Evolutionary conservation across 2,113 vertebrate genomes (phyloP), one percentile per base, ranked within the genome.

Genomic region (Nerophis ophidion): DNA sequence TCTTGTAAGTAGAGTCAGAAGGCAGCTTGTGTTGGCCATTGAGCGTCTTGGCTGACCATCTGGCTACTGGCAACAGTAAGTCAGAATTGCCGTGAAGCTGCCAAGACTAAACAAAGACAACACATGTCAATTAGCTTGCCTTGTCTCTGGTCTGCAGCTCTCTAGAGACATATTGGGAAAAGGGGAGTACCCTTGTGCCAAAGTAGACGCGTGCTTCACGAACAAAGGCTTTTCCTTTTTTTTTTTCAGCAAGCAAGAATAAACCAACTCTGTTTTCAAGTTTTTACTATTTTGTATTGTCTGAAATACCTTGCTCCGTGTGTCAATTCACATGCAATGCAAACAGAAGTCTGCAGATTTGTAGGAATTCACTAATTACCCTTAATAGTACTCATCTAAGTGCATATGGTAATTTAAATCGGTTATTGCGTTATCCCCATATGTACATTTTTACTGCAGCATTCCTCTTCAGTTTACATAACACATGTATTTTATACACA

Each of bases 81-180:
- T 74, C 65, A 76, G 72, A 51, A 26, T 61, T 57, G 49, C 70
- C 66, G 73, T 36, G 14, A 52, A 63, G 34, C 65, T 81, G 82
- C 71, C 85, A 75, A 71, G 58, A 70, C 72, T 57, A 87, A 87
- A 88, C 81, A 85, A 87, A 85, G 83, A 65, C 70, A 44, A 58
- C 71, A 51, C 68, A 76, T 55, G 63, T 80, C 84, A 86, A 86
- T 89, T 89, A 86, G 83, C 72, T 68, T 12, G 56, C 70, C 64
- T 68, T 63, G 76, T 74, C 77, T 72, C 76, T 33, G 62, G 74
- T 75, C 75, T 60, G 68, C 64, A 52, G 61, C 68, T 74, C 70
- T 65, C 71, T 8, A 71, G 73, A 60, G 60, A 12, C 50, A 3
- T 42, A 47, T 45, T 61, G 65, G 70, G 60, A 64, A 68, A 60